A percentile compares a stretch with the other conserved stretches of the same genome.
phyloP scores from a whole-genome alignment of 1,140 invertebrate species.

The Caenorhabditis inopinata region DNA sequence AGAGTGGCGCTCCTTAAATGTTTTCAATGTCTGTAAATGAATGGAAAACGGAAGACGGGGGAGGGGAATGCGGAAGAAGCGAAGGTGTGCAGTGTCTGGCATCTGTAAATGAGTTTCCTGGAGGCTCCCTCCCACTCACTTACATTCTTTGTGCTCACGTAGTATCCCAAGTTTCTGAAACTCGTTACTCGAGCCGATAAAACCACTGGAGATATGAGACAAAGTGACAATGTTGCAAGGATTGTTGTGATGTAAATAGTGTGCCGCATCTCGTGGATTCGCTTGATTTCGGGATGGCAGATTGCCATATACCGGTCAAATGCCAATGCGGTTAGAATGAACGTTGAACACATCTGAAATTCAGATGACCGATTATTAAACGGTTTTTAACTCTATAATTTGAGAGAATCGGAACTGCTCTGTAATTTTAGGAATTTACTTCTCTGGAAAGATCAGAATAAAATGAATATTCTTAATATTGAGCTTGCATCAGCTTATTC shows the following conservation, averaged over 20 bases:
- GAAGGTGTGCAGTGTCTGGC: neutral
- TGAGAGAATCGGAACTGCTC: too few species aligned
- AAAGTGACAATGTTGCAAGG: conserved; percentile 27
- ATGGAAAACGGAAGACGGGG: neutral
- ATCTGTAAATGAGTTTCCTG: neutral
- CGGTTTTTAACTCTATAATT: neutral
- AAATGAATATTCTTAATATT: too few species aligned
- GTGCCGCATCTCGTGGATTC: conserved; percentile 41
- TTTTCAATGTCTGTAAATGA: neutral
- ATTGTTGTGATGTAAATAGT: conserved; percentile 36
- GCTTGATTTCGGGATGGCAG: conserved; percentile 40
- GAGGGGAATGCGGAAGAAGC: neutral
- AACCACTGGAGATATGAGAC: conserved; percentile 38
- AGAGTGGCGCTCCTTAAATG: neutral
- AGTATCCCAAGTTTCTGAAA: neutral
- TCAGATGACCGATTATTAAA: neutral
- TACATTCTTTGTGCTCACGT: conserved; percentile 12
- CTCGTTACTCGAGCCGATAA: conserved; percentile 29
- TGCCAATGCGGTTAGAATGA: conserved; percentile 37
- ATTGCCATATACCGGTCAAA: conserved; percentile 48
- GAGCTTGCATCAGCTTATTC: too few species aligned
- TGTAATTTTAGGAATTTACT: too few species aligned
- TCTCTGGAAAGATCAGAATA: too few species aligned
- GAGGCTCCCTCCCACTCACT: neutral
- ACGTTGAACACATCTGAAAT: conserved; percentile 46